These are phyloP conservation scores for Diploscapter pachys DNA, from an alignment of 1,140 invertebrate genomes.

Conservation along the genomic window DNA sequence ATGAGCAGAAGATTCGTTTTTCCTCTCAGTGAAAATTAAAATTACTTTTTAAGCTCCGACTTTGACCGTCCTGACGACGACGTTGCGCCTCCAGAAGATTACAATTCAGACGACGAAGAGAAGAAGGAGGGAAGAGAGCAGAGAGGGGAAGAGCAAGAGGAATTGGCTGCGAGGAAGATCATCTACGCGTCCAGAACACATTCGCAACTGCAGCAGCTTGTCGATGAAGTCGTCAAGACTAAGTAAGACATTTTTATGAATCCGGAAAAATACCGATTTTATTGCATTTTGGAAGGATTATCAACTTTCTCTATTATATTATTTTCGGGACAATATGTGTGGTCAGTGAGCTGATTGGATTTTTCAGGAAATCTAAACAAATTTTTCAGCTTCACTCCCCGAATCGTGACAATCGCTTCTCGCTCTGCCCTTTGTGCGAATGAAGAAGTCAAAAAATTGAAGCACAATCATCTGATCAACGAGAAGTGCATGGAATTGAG, in stretches of 20 bases:
- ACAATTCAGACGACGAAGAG: constrained; percentile 43
- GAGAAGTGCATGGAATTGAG: constrained; percentile 87
- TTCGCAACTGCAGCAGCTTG: constrained; percentile 89
- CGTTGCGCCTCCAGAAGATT: constrained; percentile 22
- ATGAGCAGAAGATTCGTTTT: no score
- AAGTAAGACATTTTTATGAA: background rate
- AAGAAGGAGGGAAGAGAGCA: constrained; percentile 61
- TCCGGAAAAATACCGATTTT: no score
- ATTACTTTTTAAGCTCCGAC: no score
- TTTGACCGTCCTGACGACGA: background rate
- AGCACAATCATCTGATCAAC: constrained; percentile 80
- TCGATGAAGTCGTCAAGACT: constrained; percentile 82
- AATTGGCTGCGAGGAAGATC: constrained; percentile 59
- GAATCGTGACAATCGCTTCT: constrained; percentile 82
- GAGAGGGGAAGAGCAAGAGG: constrained; percentile 63
- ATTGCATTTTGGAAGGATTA: no score
- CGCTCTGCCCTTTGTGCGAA: constrained; percentile 89
- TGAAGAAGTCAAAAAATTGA: constrained; percentile 72
- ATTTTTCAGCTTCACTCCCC: constrained; percentile 66
- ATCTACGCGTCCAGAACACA: constrained; percentile 76
- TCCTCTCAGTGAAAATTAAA: no score
- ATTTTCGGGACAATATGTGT: no score
- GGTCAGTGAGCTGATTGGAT: no score
- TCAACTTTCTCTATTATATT: no score
- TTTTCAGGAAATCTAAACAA: background rate